phyloP scores from a whole-genome alignment of 2,888 invertebrate genomes.

The Athalia circularis region DNA sequence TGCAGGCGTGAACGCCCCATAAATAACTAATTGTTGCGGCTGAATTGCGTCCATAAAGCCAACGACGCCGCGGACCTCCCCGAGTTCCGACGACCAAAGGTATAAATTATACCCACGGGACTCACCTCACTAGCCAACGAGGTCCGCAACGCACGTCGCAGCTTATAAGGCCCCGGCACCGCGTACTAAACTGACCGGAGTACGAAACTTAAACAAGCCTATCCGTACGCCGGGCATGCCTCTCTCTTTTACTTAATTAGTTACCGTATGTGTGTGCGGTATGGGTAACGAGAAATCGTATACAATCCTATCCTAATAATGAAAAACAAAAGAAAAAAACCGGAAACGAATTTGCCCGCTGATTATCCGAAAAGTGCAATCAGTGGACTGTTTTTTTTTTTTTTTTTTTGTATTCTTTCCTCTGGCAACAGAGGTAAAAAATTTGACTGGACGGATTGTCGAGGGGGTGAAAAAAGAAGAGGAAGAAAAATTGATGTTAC shows the following conservation, averaged over 20 bases:
- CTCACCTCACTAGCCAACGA: conserved; percentile 13
- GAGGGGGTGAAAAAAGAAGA: too few relatives aligned
- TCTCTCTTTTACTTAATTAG: conserved; percentile 7
- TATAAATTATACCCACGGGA: conserved; percentile 60
- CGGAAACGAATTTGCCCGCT: too few relatives aligned
- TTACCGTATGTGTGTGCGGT: not conserved
- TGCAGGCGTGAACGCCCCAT: conserved; percentile 57
- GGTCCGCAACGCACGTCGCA: conserved; percentile 12
- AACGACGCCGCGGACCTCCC: conserved; percentile 55
- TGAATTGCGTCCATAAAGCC: conserved; percentile 54
- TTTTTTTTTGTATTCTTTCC: too few relatives aligned
- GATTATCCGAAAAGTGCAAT: too few relatives aligned
- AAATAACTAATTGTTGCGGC: conserved; percentile 63
- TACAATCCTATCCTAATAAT: not conserved
- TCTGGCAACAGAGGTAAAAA: too few relatives aligned
- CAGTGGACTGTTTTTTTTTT: too few relatives aligned
- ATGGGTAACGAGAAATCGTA: not conserved
- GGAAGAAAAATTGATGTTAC: too few relatives aligned
- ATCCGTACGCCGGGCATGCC: conserved; percentile 3
- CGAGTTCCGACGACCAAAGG: conserved; percentile 59
- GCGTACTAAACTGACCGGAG: not conserved
- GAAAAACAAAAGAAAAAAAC: too few relatives aligned
- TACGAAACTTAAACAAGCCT: conserved; percentile 33
- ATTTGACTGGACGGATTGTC: too few relatives aligned
- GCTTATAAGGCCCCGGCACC: conserved; percentile 26